A percentile compares a stretch with the other conserved stretches of the same genome.
Evolutionary conservation across 1,140 invertebrate genomes (phyloP).

Genomic region (Hycleus phaleratus): DNA sequence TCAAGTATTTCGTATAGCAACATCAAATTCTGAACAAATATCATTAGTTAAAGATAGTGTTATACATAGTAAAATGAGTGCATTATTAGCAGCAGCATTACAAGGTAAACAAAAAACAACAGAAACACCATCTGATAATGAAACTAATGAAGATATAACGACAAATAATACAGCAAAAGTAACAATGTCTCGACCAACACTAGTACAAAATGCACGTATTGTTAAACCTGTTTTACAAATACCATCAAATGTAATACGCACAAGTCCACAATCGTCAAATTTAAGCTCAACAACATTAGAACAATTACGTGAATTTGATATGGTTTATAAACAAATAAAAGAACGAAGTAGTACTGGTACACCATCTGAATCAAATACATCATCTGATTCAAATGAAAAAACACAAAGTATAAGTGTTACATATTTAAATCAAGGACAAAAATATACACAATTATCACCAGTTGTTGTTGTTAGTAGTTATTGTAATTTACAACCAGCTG

Average conservation of each 20-base stretch:
- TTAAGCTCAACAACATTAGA: slow-evolving; percentile 56
- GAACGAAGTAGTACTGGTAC: slow-evolving; percentile 50
- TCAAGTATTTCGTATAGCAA: slow-evolving; percentile 38
- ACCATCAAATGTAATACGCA: slow-evolving; percentile 49
- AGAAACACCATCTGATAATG: slow-evolving; percentile 31
- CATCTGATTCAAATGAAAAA: slow-evolving; percentile 21
- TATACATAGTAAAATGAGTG: slow-evolving; percentile 43
- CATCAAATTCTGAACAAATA: slow-evolving; percentile 38
- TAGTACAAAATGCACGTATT: slow-evolving; percentile 45
- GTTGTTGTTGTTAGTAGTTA: slow-evolving; percentile 53
- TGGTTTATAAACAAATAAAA: slow-evolving; percentile 71
- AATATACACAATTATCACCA: slow-evolving; percentile 46
- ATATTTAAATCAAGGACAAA: slow-evolving; percentile 47
- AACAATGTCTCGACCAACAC: slow-evolving; percentile 28
- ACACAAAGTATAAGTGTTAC: slow-evolving; percentile 37
- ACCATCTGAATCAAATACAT: slow-evolving; percentile 21
- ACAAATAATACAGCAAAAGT: slow-evolving; percentile 18
- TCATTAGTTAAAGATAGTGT: slow-evolving; percentile 39
- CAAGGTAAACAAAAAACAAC: slow-evolving; percentile 32
- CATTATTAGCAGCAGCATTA: slow-evolving; percentile 40
- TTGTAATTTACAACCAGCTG: slow-evolving; percentile 47
- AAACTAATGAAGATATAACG: slow-evolving; percentile 30
- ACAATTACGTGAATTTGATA: slow-evolving; percentile 72
- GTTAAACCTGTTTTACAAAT: slow-evolving; percentile 51
- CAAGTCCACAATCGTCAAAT: slow-evolving; percentile 39